Evolutionary conservation across 2,797 vertebrate genomes (phyloP).

Genomic region (Falco naumanni): DNA sequence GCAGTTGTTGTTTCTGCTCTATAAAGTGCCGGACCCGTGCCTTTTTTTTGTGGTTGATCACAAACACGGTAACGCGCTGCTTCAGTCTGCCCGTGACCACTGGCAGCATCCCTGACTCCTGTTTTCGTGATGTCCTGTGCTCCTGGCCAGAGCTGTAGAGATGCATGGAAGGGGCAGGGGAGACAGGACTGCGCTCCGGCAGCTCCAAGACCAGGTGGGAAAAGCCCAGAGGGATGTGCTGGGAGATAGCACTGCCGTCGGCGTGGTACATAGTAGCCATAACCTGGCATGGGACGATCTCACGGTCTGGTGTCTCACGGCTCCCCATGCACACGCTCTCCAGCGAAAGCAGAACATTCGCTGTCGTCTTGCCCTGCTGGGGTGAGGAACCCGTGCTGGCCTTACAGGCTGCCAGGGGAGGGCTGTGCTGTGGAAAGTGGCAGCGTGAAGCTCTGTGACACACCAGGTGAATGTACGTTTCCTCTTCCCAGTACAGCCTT

Average conservation of each 20-base stretch:
- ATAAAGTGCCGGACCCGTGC: rapidly evolving
- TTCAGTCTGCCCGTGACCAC: not conserved
- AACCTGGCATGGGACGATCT: no score
- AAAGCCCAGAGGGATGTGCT: not conserved
- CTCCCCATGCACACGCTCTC: not conserved
- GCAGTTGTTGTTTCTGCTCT: not conserved
- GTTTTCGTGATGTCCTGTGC: rapidly evolving
- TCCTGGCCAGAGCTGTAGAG: not conserved
- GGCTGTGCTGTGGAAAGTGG: not conserved
- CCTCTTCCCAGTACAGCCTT: not conserved
- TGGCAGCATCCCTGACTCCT: not conserved
- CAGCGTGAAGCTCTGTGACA: rapidly evolving
- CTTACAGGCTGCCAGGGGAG: not conserved
- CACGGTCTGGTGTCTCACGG: rapidly evolving
- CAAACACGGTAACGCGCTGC: rapidly evolving
- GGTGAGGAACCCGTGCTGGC: not conserved
- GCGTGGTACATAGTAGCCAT: rapidly evolving
- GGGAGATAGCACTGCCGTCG: rapidly evolving
- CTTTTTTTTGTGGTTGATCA: not conserved
- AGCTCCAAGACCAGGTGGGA: not conserved
- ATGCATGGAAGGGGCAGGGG: not conserved
- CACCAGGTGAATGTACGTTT: rapidly evolving
- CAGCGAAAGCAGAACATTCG: not conserved
- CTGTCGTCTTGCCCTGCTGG: not conserved
- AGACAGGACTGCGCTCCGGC: rapidly evolving